These are phyloP conservation scores for Liposcelis brunnea DNA, from an alignment of 2,888 invertebrate genomes.

Conservation along the genomic window DNA sequence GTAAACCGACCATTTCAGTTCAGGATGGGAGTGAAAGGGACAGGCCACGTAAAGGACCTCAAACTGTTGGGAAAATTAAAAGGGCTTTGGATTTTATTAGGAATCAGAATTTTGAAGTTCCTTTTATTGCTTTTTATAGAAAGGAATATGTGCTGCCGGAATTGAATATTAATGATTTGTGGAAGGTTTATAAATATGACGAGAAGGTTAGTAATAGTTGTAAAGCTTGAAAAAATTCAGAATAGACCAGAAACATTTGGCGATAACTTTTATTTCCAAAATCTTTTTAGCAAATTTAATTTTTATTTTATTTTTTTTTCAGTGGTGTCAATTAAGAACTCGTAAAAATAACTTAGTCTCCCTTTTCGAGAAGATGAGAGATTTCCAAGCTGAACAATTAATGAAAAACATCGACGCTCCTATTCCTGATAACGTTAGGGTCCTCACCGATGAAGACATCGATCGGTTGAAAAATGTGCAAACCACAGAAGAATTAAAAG, in stretches of 20 bases:
- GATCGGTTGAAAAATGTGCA: slow-evolving; percentile 62
- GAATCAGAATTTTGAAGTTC: slow-evolving; percentile 88
- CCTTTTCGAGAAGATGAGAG: slow-evolving; percentile 81
- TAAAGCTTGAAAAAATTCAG: neutral
- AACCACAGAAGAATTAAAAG: slow-evolving; percentile 79
- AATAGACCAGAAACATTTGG: neutral
- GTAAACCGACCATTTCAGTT: slow-evolving; percentile 56
- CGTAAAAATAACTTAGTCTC: slow-evolving; percentile 67
- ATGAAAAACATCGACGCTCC: slow-evolving; percentile 71
- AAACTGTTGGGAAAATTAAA: slow-evolving; percentile 72
- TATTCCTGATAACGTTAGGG: slow-evolving; percentile 61
- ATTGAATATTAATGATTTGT: slow-evolving; percentile 83
- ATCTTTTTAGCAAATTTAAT: slow-evolving; percentile 23
- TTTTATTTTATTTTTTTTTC: slow-evolving; percentile 15
- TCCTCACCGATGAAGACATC: slow-evolving; percentile 73
- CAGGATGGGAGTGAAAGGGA: slow-evolving; percentile 28
- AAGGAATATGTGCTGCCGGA: slow-evolving; percentile 96
- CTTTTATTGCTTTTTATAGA: slow-evolving; percentile 95
- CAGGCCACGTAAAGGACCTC: slow-evolving; percentile 43
- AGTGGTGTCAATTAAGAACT: slow-evolving; percentile 76
- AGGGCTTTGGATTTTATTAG: slow-evolving; percentile 92
- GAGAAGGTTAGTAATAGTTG: slow-evolving; percentile 44
- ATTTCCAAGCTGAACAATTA: slow-evolving; percentile 68
- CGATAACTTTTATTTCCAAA: neutral
- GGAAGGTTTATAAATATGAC: slow-evolving; percentile 95